Evolutionary conservation across 1,140 invertebrate genomes (phyloP).

Genomic region (Atta texana): DNA sequence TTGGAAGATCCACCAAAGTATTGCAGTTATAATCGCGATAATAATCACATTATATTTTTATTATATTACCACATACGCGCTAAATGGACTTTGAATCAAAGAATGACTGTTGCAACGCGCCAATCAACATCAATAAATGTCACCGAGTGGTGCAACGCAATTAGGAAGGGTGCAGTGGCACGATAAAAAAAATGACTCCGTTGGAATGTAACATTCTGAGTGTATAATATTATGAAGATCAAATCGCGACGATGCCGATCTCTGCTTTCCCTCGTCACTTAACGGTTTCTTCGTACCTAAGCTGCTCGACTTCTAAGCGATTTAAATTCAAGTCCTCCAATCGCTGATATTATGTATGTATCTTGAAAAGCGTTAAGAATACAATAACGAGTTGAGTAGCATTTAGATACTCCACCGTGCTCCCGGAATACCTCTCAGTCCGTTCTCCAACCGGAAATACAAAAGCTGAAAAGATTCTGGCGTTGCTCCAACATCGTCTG

Average conservation of each 20-base stretch:
- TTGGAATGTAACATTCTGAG: slow-evolving; percentile 26
- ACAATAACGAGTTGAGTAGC: not conserved
- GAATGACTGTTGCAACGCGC: slow-evolving; percentile 80
- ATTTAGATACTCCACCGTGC: not conserved
- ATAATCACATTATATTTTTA: slow-evolving; percentile 75
- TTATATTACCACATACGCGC: slow-evolving; percentile 74
- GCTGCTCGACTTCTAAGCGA: not conserved
- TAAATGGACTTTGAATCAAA: slow-evolving; percentile 80
- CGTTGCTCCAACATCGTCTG: slow-evolving; percentile 65
- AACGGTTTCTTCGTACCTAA: not conserved
- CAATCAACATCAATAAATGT: slow-evolving; percentile 82
- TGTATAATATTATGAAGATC: not conserved
- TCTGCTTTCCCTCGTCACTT: not conserved
- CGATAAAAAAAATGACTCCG: slow-evolving; percentile 30
- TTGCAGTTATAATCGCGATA: slow-evolving; percentile 50
- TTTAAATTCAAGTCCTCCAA: not conserved
- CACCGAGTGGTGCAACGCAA: slow-evolving; percentile 78
- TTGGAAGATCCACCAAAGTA: not conserved
- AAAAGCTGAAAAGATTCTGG: slow-evolving; percentile 72
- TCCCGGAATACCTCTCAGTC: slow-evolving; percentile 32
- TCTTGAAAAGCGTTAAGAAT: slow-evolving; percentile 5
- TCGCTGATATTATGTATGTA: too few relatives aligned
- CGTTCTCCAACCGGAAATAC: slow-evolving; percentile 69
- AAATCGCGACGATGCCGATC: slow-evolving; percentile 15
- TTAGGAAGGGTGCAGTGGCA: slow-evolving; percentile 77